Conservation (phyloP, 2,797 vertebrate genomes). For the Enteromius mattozi region DNA sequence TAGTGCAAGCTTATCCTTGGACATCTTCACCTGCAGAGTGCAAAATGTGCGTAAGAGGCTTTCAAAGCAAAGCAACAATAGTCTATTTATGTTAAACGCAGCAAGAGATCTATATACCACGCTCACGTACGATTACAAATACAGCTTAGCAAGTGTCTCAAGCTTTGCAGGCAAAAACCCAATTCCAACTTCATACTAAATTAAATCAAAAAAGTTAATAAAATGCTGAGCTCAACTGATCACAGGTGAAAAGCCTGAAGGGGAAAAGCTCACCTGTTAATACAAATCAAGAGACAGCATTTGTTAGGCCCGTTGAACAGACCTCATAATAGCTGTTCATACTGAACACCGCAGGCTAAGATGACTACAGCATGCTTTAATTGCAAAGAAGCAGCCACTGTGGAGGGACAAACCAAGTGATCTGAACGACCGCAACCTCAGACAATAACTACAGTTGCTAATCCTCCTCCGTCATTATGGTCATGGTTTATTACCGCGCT, state of each 20-base stretch:
- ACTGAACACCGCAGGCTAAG: conserved; percentile 71
- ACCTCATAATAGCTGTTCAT: conserved; percentile 79
- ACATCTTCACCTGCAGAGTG: conserved; percentile 35
- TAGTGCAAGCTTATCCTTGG: conserved; percentile 30
- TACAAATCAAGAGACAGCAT: conserved; percentile 79
- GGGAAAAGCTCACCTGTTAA: conserved; percentile 77
- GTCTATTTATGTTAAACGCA: conserved; percentile 8
- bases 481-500: conserved; percentile 82
- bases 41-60: conserved; percentile 30
- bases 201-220: conserved; percentile 60
- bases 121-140: conserved; percentile 20
- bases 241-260: conserved; percentile 66
- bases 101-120: neutral
- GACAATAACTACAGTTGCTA: conserved; percentile 81
- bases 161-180: conserved; percentile 25
- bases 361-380: conserved; percentile 78
- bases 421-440: conserved; percentile 77
- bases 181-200: conserved; percentile 45
- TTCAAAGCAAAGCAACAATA: conserved; percentile 22
- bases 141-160: neutral
- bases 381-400: conserved; percentile 79
- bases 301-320: conserved; percentile 74
- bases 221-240: conserved; percentile 70
- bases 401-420: conserved; percentile 79
- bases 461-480: conserved; percentile 83